Base-by-base conservation (phyloP, 1,140 invertebrate species). In the Drosophila melanogaster region DNA sequence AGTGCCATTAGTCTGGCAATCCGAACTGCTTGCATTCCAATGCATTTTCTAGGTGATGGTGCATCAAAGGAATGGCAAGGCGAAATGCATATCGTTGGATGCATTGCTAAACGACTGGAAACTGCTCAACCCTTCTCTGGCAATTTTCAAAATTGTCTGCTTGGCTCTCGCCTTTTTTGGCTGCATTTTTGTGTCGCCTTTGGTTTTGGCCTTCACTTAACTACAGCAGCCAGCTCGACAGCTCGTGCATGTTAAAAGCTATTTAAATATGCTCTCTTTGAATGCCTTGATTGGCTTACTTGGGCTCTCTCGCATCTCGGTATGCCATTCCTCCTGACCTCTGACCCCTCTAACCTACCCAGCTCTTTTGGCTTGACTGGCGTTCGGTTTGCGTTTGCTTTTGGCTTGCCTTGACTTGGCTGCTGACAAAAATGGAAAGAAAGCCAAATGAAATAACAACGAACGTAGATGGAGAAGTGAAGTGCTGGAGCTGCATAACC, bases 211-310 rank as follows among this genome's bases (percentile, higher is more conserved):
- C 81, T 79, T 87, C 81, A 86, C 81, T 87, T 87, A 85, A 87
- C 81, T 87, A 81, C 69, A 75, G 64, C 81, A 81, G 67, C 54
- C 80, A 80, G 67, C 64, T 71, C 83, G 83, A 87, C 83, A 83
- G 79, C 79, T 86, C 84, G 84, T 86, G 84, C 83, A 83, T 86
- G 83, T 76, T 87, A 89, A 87, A 89, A 87, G 84, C 83, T 87
- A 87, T 87, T 87, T 87, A 87, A 87, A 89, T 87, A 87, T 87
- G 84, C 83, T 87, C 83, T 87, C 83, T 87, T 79, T 87, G 83
- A 87, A 87, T 87, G 79, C 80, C 84, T 89, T 87, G 83, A 87
- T 87, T 87, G 83, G 83, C 83, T 89, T 50, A 72, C 77, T 67
- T 79, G 84, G 56, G 50, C 66, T 61, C 71, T 71, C 37, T 26